Percentiles rank a stretch among this genome's conserved stretches.
Evolutionary conservation across 2,113 vertebrate genomes (phyloP).

Genomic region (Eurystomus gularis): DNA sequence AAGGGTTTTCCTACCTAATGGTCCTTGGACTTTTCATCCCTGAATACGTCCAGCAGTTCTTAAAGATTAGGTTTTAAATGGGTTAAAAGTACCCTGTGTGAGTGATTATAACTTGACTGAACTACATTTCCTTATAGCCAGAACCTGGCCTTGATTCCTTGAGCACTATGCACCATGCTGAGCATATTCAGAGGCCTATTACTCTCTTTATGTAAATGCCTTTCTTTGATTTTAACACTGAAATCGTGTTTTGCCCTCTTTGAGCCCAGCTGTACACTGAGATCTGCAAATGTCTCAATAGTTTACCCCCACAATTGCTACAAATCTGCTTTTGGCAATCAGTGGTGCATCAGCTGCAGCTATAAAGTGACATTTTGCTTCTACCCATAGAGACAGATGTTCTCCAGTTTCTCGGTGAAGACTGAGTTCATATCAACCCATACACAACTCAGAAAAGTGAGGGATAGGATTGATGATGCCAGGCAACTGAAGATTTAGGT

Average conservation of each 20-base stretch:
- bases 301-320: not conserved
- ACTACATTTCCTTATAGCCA: not conserved
- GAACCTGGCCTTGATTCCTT: not conserved
- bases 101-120: not conserved
- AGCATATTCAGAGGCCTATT: not conserved
- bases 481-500: not conserved
- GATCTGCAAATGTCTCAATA: not conserved
- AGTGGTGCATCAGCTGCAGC: not conserved
- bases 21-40: not conserved
- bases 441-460: not conserved
- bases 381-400: accelerated
- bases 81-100: not conserved
- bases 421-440: not conserved
- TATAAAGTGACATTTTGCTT: not conserved
- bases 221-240: not conserved
- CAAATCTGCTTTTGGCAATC: not conserved
- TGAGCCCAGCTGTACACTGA: not conserved
- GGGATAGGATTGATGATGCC: not conserved
- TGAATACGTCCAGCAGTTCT: not conserved
- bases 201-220: accelerated
- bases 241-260: not conserved
- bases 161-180: not conserved
- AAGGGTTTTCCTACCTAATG: not conserved
- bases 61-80: not conserved
- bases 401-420: not conserved